Base-by-base conservation (phyloP, 2,797 vertebrate species). In the Pangasius krempfi region DNA sequence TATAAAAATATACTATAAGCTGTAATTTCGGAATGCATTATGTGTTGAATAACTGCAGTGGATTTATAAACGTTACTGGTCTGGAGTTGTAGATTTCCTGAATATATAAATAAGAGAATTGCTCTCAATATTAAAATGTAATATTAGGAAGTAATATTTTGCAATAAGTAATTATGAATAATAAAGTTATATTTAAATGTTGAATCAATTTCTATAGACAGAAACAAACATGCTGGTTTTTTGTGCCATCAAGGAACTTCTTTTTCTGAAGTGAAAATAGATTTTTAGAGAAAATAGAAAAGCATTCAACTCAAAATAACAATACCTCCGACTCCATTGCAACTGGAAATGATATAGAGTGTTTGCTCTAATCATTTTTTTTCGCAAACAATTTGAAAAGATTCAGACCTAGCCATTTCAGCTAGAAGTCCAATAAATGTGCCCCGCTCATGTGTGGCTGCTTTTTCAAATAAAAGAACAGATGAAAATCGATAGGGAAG, bases 401-500 rank as follows among this genome's bases (percentile, higher is more conserved):
- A 90, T 92, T 85, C 85, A 75, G 50, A 76, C 47, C 62, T 75
- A 50, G 88, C n/a, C 72, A 87, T 72, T 84, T 88, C 20, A 62
- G 60, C 76, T 54, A 27, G 86, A 50, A 86, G 62, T 86, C 60
- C 73, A 86, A 68, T 88, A 86, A 76, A 91, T 91, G 79, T 89
- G 64, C 85, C 66, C 78, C 86, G 88, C 89, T 89, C 90, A 89
- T 37, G 68, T 91, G 90, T 84, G 87, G 84, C 90, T 89, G 89
- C 91, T 84, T 88, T 83, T 87, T 89, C 91, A 96, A 96, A 96
- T 96, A 96, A 95, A 96, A 93, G 92, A 87, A 84, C 88, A 96
- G 96, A 96, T 96, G 95, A 94, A 96, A 97, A 97, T 96, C 95
- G 92, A 96, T 96, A 96, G n/a, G 70, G 89, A 90, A 91, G 94